Base-by-base conservation (phyloP, 2,113 vertebrate species). In the Cercopithecus mona region DNA sequence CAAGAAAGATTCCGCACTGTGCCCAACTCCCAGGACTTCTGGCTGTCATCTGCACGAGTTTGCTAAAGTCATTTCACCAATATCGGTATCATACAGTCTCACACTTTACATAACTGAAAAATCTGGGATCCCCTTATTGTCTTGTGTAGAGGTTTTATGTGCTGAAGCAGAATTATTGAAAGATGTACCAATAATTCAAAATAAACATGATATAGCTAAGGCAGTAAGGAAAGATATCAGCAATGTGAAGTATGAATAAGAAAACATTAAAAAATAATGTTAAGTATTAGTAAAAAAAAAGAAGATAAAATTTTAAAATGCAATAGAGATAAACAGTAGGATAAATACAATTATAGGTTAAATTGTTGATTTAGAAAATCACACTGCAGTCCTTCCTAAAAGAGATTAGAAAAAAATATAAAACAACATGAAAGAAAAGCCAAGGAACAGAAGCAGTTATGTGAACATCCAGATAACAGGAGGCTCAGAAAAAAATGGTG, bases 181-280 rank as follows among this genome's bases (percentile, higher is more conserved):
- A 64, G 14, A 52, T 61, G 18, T n/a, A 72, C 14, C 50, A 93
- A 64, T 75, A 55, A 93, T 85, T 85, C 86, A 11, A 91, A 93
- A 72, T 75, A 87, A 94, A 50, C 17, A 92, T 40, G 16, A 18
- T 38, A 76, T 16, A 72, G 27, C 38, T 35, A 90, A 52, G 14
- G 30, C 48, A 90, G 82, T 43, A 75, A 75, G 25, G 17, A 85
- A 79, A 86, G 18, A 84, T 59, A 90, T 17, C 23, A 48, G 43
- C 27, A 95, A 78, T 50, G 45, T 90, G 40, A 92, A 80, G 30
- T 18, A 88, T 82, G 45, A 86, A 75, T 48, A 87, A 78, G 11
- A 90, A 90, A 57, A 72, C 3, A 93, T 35, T 89, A 90, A 61
- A 92, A 92, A 96, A 88, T 70, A 68, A 83, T 50, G 70, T 86